phyloP scores from a whole-genome alignment of 2,113 vertebrate species.

The Lepus europaeus region DNA sequence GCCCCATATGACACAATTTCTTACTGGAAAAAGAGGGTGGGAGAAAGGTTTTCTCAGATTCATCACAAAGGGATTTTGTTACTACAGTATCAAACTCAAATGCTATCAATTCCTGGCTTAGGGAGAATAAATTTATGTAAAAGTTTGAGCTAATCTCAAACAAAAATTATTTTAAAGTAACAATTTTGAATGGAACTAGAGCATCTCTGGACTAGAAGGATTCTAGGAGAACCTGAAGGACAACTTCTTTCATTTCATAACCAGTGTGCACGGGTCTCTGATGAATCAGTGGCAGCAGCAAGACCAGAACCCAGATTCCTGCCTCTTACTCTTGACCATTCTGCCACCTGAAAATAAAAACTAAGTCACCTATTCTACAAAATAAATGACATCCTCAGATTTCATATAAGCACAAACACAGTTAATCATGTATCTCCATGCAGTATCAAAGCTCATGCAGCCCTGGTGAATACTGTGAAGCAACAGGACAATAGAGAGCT shows the following conservation, averaged over 20 bases:
- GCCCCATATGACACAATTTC: not conserved
- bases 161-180: not conserved
- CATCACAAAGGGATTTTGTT: slow-evolving; percentile 13
- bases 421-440: not conserved
- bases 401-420: not conserved
- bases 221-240: not conserved
- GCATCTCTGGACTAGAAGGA: not conserved
- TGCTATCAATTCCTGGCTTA: not conserved
- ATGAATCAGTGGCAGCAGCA: not conserved
- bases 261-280: not conserved
- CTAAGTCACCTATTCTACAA: not conserved
- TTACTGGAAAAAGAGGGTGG: not conserved
- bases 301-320: not conserved
- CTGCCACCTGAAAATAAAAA: not conserved
- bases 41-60: slow-evolving; percentile 19
- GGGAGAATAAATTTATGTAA: not conserved
- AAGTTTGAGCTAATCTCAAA: not conserved
- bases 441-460: not conserved
- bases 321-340: not conserved
- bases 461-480: not conserved
- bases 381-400: not conserved
- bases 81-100: not conserved
- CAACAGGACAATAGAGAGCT: not conserved
- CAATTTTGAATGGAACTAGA: not conserved
- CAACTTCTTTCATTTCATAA: not conserved